phyloP scores from a whole-genome alignment of 2,888 invertebrate genomes.

The Tinea pellionella region DNA sequence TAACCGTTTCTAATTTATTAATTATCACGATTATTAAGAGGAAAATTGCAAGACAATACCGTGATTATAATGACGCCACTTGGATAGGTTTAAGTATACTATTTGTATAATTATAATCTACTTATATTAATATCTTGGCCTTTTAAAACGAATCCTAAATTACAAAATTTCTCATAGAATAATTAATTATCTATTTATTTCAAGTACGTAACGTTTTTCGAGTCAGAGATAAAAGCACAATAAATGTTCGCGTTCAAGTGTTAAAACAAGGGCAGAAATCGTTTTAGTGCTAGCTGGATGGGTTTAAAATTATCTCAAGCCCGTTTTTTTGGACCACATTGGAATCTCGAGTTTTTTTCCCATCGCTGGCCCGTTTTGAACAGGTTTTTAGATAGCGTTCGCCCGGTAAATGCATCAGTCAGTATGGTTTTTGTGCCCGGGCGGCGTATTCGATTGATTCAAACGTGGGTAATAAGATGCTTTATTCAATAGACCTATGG shows the following conservation, averaged over 20 bases:
- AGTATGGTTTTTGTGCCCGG: slow-evolving; percentile 52
- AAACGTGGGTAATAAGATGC: slow-evolving; percentile 51
- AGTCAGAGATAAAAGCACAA: background rate
- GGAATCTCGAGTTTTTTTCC: slow-evolving; percentile 64
- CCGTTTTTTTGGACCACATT: slow-evolving; percentile 63
- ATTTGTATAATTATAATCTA: too few relatives aligned
- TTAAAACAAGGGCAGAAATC: slow-evolving; percentile 27
- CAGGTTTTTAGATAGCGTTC: slow-evolving; percentile 67
- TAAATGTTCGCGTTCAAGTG: slow-evolving; percentile 21
- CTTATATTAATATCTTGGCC: too few relatives aligned
- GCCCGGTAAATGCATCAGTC: slow-evolving; percentile 60
- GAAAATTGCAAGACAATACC: background rate
- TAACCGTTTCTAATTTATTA: background rate
- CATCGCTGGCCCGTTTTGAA: slow-evolving; percentile 54
- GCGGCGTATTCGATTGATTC: slow-evolving; percentile 46
- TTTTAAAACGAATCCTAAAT: too few relatives aligned
- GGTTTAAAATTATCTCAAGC: slow-evolving; percentile 60
- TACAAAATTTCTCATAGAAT: too few relatives aligned
- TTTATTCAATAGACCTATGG: slow-evolving; percentile 32
- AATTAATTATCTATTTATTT: background rate
- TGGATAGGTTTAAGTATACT: too few relatives aligned
- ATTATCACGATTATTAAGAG: background rate
- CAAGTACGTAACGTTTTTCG: background rate
- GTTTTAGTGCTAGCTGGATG: slow-evolving; percentile 29
- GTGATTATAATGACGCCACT: background rate